phyloP scores from a whole-genome alignment of 2,797 vertebrate species.

The Coracias cyanogaster region DNA sequence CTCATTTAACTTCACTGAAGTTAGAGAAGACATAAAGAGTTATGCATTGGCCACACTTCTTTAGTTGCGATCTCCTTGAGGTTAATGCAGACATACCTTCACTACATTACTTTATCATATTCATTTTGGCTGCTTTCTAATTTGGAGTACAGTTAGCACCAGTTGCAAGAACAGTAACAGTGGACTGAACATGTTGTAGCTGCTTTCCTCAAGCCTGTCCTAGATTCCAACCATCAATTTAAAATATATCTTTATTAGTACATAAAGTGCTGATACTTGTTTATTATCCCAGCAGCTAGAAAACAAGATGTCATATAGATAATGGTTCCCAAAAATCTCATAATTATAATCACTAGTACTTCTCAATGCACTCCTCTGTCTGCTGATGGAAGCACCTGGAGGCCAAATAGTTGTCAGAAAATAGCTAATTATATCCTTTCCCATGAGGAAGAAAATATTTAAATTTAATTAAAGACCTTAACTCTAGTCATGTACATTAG shows the following conservation, averaged over 20 bases:
- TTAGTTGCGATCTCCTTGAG: not conserved
- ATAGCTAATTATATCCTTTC: conserved; percentile 78
- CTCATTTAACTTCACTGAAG: not conserved
- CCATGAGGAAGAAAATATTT: conserved; percentile 76
- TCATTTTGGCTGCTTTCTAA: not conserved
- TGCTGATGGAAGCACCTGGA: conserved; percentile 73
- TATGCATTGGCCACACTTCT: not conserved
- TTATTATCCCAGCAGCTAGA: conserved; percentile 3
- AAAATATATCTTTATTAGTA: not conserved
- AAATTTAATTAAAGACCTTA: conserved; percentile 81
- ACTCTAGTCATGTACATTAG: conserved; percentile 63
- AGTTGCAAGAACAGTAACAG: not conserved
- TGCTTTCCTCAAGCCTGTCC: not conserved
- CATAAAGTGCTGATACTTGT: conserved; percentile 14
- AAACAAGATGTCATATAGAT: conserved; percentile 58
- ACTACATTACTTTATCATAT: not conserved
- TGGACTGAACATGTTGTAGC: not conserved
- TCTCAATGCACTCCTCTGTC: conserved; percentile 61
- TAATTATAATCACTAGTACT: conserved; percentile 67
- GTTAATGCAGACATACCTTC: not conserved
- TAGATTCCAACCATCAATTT: not conserved
- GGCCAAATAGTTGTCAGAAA: conserved; percentile 76
- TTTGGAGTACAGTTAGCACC: not conserved
- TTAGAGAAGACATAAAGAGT: not conserved
- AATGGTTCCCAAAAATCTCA: conserved; percentile 64